Evolutionary conservation across 1,140 invertebrate species (phyloP), one percentile per base, ranked within the genome.

Genomic region (Drosophila tropicalis): DNA sequence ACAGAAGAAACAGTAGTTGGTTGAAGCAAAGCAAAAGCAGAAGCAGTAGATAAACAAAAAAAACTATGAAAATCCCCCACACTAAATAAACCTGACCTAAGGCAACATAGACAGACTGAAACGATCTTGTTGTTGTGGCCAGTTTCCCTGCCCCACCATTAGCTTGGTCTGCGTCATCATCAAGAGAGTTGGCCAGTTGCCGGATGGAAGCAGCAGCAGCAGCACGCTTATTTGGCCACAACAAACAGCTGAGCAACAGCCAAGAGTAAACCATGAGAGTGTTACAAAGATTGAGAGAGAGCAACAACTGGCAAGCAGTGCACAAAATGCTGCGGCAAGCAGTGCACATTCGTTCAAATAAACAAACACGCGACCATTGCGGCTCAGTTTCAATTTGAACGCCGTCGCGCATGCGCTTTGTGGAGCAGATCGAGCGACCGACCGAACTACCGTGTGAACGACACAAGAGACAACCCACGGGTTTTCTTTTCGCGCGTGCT

Each of bases 361-460:
- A 87, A 89, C 84, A 87, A 87, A 77, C 70, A 67, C 67, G 76
- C 72, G 34, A 76, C 67, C 67, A 40, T 67, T 32, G 51, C 69
- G 76, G 54, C 62, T 87, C 76, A 87, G 83, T 87, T 89, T 87
- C 84, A 80, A 87, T 87, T 87, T 60, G 84, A 87, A 89, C 84
- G 83, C 63, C 84, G 83, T 61, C 80, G 81, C 81, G 81, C 84
- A 57, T 79, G 79, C 83, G 84, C 67, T 57, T 62, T 78, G 65
- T 36, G 34, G 2, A 12, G 2, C 9, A 29, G 29, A 29, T 5
- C 29, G 29, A 5, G 29, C 29, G 29, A 25, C 3, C 2, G 25
- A 25, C 25, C 25, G 25, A 29, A 29, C 29, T 5, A 29, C 69
- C 44, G 19, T 51, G 17, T 51, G 44, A 51, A 22, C 44, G 7